Evolutionary conservation across 2,797 vertebrate species (phyloP).

Genomic region (Schizothorax lantsangensis): DNA sequence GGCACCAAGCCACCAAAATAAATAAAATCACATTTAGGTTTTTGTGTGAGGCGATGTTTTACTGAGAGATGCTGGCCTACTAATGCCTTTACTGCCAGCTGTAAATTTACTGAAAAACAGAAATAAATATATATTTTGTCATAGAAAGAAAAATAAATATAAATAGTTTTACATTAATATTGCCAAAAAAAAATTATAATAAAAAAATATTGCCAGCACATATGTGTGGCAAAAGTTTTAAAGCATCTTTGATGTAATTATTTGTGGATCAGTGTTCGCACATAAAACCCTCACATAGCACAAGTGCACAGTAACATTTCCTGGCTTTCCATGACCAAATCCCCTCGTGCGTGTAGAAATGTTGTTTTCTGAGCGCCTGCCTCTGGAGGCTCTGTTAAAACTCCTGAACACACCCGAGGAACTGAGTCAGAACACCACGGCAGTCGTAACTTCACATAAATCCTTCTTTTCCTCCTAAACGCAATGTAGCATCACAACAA

Average conservation of each 20-base stretch:
- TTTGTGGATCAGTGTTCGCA: constrained; percentile 27
- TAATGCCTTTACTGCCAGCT: not conserved
- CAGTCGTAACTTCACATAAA: constrained; percentile 16
- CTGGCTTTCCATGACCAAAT: constrained; percentile 35
- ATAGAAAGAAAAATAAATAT: not conserved
- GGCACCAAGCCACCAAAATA: not conserved
- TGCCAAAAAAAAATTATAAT: not conserved
- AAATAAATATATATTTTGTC: not conserved
- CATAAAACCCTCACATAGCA: constrained; percentile 2
- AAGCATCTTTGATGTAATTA: constrained; percentile 45
- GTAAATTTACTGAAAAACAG: not conserved
- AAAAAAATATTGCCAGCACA: not conserved
- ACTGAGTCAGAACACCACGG: constrained; percentile 27
- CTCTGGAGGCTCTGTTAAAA: constrained; percentile 26
- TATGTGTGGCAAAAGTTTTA: constrained; percentile 19
- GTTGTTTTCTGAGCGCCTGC: constrained; percentile 7
- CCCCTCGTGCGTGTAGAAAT: constrained; percentile 21
- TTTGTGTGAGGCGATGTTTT: not conserved
- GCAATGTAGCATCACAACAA: constrained; percentile 39
- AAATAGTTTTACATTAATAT: not conserved
- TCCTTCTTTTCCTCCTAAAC: constrained; percentile 27
- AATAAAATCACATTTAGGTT: not conserved
- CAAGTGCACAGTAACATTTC: not conserved
- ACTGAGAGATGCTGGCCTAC: not conserved
- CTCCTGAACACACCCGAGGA: constrained; percentile 63